phyloP scores from a whole-genome alignment of 2,113 vertebrate species.

The Melozone crissalis region DNA sequence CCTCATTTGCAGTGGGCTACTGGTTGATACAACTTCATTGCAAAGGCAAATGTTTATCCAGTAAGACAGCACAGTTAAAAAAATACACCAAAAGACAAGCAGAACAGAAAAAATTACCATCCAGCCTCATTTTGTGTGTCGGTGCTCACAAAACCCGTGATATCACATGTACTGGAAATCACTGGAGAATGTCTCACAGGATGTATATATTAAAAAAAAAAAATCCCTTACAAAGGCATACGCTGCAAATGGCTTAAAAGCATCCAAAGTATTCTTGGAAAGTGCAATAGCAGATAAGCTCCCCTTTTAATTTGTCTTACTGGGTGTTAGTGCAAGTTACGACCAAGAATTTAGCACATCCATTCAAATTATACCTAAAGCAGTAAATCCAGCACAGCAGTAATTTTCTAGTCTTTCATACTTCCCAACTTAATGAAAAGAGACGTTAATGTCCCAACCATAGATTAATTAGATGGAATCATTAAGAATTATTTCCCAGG shows the following conservation, averaged over 20 bases:
- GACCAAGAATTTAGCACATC: conserved; percentile 21
- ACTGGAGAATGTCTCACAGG: neutral
- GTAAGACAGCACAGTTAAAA: neutral
- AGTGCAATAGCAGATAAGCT: neutral
- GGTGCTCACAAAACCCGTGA: neutral
- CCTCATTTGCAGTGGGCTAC: neutral
- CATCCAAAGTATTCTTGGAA: neutral
- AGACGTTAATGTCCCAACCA: conserved; percentile 52
- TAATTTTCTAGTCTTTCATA: conserved; percentile 65
- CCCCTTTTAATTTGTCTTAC: conserved; percentile 13
- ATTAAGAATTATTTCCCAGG: conserved; percentile 44
- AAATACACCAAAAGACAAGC: neutral
- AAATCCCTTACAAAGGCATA: neutral
- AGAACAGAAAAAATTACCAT: neutral
- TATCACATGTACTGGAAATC: neutral
- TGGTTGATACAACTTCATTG: neutral
- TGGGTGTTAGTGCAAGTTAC: conserved; percentile 7
- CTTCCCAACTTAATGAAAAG: conserved; percentile 67
- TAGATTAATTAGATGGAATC: conserved; percentile 57
- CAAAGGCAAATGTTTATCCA: neutral
- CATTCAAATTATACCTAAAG: conserved; percentile 17
- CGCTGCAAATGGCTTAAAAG: neutral
- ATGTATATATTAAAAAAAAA: neutral
- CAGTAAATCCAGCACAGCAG: conserved; percentile 31
- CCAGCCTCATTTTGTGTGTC: neutral